Percentiles rank a stretch among this genome's conserved stretches.
phyloP scores from a whole-genome alignment of 2,888 invertebrate species.

The Hipparchia sbordonii region DNA sequence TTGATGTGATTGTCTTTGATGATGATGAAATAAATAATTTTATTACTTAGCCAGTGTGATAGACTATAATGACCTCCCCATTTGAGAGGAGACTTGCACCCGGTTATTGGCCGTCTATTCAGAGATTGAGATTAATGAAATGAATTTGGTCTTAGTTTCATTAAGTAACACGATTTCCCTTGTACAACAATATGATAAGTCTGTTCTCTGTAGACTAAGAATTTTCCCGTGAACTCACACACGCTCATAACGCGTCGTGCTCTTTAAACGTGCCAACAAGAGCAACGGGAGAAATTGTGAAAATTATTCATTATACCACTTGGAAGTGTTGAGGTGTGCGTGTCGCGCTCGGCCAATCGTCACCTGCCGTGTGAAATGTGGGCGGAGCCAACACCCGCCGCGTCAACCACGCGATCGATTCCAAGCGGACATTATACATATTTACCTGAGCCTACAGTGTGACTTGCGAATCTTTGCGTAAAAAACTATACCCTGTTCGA shows the following conservation, averaged over 20 bases:
- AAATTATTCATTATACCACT: slow-evolving; percentile 29
- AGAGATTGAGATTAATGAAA: no score
- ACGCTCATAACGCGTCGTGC: neutral
- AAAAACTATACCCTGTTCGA: neutral
- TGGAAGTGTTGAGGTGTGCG: slow-evolving; percentile 42
- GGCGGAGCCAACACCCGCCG: slow-evolving; percentile 71
- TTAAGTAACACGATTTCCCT: neutral
- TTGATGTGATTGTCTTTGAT: no score
- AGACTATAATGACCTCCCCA: no score
- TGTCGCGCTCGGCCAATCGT: slow-evolving; percentile 69
- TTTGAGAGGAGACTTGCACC: no score
- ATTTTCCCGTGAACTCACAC: neutral
- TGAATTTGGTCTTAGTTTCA: no score
- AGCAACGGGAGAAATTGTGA: slow-evolving; percentile 22
- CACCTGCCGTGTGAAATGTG: slow-evolving; percentile 77
- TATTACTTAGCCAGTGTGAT: no score
- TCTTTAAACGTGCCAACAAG: neutral
- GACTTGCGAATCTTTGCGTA: neutral
- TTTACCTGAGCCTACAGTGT: neutral
- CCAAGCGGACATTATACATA: slow-evolving; percentile 42
- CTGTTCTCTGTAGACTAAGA: no score
- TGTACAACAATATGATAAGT: neutral
- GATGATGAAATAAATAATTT: no score
- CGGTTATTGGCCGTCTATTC: no score
- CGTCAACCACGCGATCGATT: slow-evolving; percentile 61